Evolutionary conservation across 1,140 invertebrate species (phyloP), one percentile per base, ranked within the genome.

Genomic region (Cyrtorhinus lividipennis): DNA sequence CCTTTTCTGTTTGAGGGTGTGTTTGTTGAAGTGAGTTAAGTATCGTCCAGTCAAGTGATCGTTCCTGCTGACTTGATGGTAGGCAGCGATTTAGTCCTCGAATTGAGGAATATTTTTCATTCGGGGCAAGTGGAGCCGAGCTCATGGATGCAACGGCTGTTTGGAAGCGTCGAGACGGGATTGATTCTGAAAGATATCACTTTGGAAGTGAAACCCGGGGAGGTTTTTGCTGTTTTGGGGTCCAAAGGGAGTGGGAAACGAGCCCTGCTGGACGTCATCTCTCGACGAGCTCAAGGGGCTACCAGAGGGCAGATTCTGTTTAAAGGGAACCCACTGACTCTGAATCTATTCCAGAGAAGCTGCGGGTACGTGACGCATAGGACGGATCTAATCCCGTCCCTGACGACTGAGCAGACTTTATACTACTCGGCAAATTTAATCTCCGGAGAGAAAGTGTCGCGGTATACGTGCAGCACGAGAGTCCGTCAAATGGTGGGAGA

Each of bases 241-340:
- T 94, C 90, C 0, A 95, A 95, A 80, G 91, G 87, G 15, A 93
- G 90, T 66, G 92, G 92, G 0, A 95, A 95, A 72, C 78, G 88
- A 61, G 90, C 92, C 0, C 77, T 95, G 1, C 74, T 95, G 2
- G 92, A 95, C 71, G 90, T 95, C 1, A 92, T 95, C 25, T 86
- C 89, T 3, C 79, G 90, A n/a, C 76, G 86, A 46, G 80, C 79
- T 0, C 77, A 79, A 67, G 87, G 85, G 1, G 81, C 84, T 59
- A 82, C 83, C 60, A 78, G 89, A 63, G 92, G 92, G 0, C 87
- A 92, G 70, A 86, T 95, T 18, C 79, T 90, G 0, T 78, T 95
- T 0, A 92, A 93, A 72, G 88, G 88, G 1, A 83, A 86, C 0
- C 82, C 88, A 0, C 75, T 95, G 62, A 88, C 86, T 23, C 77